These are phyloP conservation scores for Magallana gigas DNA, from an alignment of 1,140 invertebrate species.

Conservation along the genomic window DNA sequence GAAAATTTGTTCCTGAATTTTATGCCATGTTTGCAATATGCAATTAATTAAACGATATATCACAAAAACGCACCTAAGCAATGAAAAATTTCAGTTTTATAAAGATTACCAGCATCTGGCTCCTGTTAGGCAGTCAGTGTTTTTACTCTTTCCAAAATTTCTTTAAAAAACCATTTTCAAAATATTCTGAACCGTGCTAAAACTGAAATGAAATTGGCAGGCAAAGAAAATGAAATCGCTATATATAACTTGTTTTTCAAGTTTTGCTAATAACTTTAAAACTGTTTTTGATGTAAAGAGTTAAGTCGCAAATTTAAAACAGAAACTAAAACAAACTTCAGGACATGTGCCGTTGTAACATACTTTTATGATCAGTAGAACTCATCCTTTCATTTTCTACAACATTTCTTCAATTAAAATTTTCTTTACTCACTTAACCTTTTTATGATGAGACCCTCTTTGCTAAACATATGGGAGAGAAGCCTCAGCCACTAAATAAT, in stretches of 20 bases:
- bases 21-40: constrained; percentile 20
- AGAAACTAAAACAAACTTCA: constrained; percentile 13
- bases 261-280: constrained; percentile 35
- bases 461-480: too few relatives aligned
- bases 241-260: constrained; percentile 30
- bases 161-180: constrained; percentile 29
- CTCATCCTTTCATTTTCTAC: neutral
- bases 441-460: neutral
- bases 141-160: constrained; percentile 7
- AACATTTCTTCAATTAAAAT: constrained; percentile 8
- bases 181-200: constrained; percentile 25
- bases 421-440: constrained; percentile 17
- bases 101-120: constrained; percentile 13
- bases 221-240: constrained; percentile 16
- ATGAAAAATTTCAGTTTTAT: constrained; percentile 29
- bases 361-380: neutral
- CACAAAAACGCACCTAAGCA: constrained; percentile 18
- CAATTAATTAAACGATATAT: constrained; percentile 33
- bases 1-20: constrained; percentile 36
- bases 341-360: neutral
- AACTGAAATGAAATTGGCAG: constrained; percentile 27
- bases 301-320: constrained; percentile 34
- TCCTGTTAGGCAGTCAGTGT: neutral
- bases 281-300: constrained; percentile 29
- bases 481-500: too few relatives aligned